Evolutionary conservation across 2,113 vertebrate species (phyloP).

Genomic region (Podilymbus podiceps): DNA sequence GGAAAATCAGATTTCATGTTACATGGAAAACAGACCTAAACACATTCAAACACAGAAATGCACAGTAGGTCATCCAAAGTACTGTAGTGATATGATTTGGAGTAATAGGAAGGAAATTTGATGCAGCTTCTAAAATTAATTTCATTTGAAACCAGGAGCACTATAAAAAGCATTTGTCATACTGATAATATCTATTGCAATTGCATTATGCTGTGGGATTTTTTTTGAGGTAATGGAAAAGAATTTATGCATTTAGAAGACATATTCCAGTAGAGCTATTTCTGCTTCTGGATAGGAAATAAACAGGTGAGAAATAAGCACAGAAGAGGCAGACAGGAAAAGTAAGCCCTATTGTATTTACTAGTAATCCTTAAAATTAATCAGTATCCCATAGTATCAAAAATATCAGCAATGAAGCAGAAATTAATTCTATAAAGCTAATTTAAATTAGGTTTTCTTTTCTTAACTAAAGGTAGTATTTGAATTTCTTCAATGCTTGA

Average conservation of each 20-base stretch:
- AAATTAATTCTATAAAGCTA: neutral
- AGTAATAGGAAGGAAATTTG: constrained; percentile 31
- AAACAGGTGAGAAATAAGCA: neutral
- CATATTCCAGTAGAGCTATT: neutral
- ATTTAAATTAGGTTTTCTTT: neutral
- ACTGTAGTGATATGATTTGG: neutral
- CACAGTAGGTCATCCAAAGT: neutral
- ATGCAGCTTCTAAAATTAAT: constrained; percentile 24
- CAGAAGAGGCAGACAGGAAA: neutral
- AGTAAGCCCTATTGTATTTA: neutral
- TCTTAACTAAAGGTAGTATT: neutral
- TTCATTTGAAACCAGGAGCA: neutral
- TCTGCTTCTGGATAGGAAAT: neutral
- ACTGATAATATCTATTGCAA: neutral
- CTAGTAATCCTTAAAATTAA: neutral
- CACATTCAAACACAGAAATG: neutral
- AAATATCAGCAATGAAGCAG: neutral
- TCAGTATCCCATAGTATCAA: neutral
- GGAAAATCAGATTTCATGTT: neutral
- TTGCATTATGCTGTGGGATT: neutral
- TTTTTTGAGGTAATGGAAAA: neutral
- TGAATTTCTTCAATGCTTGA: neutral
- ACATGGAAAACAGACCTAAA: neutral
- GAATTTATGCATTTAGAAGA: neutral
- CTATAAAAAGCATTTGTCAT: constrained; percentile 20